Percentiles rank a stretch among this genome's conserved stretches.
Conservation (phyloP, 64 coral and sea anemone genomes). For the Montipora capricornis region DNA sequence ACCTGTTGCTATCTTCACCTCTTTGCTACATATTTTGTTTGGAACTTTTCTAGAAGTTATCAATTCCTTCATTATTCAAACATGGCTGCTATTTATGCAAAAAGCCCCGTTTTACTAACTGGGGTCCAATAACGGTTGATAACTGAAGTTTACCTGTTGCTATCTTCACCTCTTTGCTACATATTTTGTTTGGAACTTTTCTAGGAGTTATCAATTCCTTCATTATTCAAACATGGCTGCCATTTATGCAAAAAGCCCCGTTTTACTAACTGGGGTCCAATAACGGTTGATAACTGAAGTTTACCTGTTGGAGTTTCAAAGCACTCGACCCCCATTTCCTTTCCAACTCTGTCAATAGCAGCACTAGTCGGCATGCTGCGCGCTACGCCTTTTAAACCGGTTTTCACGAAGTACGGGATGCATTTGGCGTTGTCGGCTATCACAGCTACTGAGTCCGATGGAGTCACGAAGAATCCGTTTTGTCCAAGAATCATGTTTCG, state of each 20-base stretch:
- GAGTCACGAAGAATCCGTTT: conserved; percentile 97
- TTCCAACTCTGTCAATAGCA: conserved; percentile 93
- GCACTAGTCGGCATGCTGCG: conserved; percentile 97
- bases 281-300: neutral
- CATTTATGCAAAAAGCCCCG: no score
- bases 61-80: no score
- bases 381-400: conserved; percentile 86
- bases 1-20: no score
- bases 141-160: conserved; percentile 23
- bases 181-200: no score
- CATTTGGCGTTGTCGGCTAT: conserved; percentile 86
- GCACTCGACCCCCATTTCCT: conserved; percentile 82
- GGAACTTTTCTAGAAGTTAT: no score
- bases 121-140: neutral
- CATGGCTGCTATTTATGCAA: no score
- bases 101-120: no score
- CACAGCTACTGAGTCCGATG: conserved; percentile 97
- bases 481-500: conserved; percentile 99
- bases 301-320: conserved; percentile 94
- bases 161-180: no score
- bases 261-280: neutral
- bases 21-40: no score
- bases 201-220: no score
- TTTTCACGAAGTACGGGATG: conserved; percentile 93
- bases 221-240: no score